These are phyloP conservation scores for Trilocha varians DNA, from an alignment of 2,888 invertebrate genomes.

Conservation along the genomic window DNA sequence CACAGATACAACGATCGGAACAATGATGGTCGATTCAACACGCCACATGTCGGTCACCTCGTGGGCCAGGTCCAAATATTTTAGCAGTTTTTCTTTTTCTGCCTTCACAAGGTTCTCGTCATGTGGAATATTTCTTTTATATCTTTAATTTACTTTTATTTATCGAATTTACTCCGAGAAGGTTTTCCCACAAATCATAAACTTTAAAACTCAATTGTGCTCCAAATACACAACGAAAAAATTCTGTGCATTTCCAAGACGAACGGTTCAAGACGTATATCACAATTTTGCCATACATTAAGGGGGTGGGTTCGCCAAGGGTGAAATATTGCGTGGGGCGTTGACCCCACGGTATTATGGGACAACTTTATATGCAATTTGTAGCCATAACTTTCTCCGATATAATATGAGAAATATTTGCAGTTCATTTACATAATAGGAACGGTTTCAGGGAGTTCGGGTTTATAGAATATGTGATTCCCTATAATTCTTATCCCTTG, in stretches of 20 bases:
- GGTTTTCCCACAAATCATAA: no score
- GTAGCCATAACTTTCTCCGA: constrained; percentile 4
- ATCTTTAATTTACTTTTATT: no score
- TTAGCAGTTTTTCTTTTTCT: no score
- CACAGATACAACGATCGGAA: no score
- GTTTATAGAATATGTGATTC: not conserved
- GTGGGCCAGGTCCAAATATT: no score
- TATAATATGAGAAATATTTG: not conserved
- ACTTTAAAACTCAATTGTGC: no score
- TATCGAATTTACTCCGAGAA: no score
- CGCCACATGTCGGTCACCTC: no score
- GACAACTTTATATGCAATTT: constrained; percentile 38
- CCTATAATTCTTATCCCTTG: not conserved
- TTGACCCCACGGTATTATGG: constrained; percentile 32
- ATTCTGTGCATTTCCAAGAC: not conserved
- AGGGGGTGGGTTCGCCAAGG: constrained; percentile 29
- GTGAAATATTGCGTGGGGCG: constrained; percentile 36
- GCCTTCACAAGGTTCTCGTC: no score
- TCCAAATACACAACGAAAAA: no score
- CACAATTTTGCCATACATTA: constrained; percentile 23
- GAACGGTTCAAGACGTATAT: constrained; percentile 2
- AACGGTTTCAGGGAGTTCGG: not conserved
- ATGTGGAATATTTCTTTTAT: no score
- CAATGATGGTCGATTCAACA: no score
- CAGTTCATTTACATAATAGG: not conserved